Evolutionary conservation across 1,140 invertebrate species (phyloP), one percentile per base, ranked within the genome.

Genomic region (Pantala flavescens): DNA sequence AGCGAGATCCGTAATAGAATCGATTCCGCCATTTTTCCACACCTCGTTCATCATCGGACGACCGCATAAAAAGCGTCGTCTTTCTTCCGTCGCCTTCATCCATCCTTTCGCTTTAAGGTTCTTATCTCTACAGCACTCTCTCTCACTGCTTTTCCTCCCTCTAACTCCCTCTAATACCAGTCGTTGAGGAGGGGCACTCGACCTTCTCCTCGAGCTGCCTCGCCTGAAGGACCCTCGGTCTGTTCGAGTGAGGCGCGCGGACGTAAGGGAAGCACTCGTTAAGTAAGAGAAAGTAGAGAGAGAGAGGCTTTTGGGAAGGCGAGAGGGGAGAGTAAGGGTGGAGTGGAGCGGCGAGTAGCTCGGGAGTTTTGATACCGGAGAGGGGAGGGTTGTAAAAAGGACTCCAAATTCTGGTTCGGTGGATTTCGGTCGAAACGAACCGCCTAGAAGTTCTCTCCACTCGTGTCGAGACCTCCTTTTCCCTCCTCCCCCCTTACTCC

Each of bases 341-440:
- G 49, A 63, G 49, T 16, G 49, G 49, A 12, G 12, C 49, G 49
- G 16, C 49, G 49, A 63, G 49, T 16, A 14, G 49, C 49, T 63
- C 49, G 49, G 49, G 28, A 36, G 28, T 36, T 36, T 36, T 36
- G 28, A 36, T 36, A 36, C n/a, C 12, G 49, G 49, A 12, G 49
- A 21, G 49, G 16, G 49, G 28, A 21, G 49, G 12, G n/a, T 63
- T 21, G 49, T 63, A 63, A 63, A 63, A 21, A 63, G 49, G 49
- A 63, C 49, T 63, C 49, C 49, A 63, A 63, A 63, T 63, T 63
- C 49, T 63, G 49, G 49, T 63, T 63, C 49, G 49, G 49, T 63
- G 49, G 49, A 63, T 63, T 63, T 63, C 49, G 49, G 49, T 63
- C 49, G 49, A 63, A 63, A 63, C 49, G 49, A 63, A 63, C 49